Base-by-base conservation (phyloP, 2,888 invertebrate species). In the Drosophila hamatofila region DNA sequence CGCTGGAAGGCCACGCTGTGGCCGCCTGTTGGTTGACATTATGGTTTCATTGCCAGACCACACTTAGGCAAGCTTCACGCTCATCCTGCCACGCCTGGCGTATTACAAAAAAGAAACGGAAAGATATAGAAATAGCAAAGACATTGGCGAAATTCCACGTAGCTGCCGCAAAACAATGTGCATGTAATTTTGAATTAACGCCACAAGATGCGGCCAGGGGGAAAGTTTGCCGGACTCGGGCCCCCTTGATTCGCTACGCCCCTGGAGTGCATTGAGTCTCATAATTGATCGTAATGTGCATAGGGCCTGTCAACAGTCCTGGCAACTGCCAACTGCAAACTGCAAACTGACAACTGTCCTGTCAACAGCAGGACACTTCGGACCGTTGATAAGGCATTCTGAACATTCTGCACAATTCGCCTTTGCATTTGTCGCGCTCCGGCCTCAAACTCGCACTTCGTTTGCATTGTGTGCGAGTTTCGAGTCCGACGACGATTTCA, bases 271-370 rank as follows among this genome's bases (percentile, higher is more conserved):
- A 90, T 91, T 91, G 81, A 90, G 89, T 74, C 86, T 90, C 89
- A 92, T 92, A 87, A 92, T 92, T 90, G 91, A 80, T 84, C 90
- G 90, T 92, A 91, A 92, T 92, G 88, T 88, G 82, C 80, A 78
- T 78, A 79, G 63, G 49, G 74, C 83, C 83, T 81, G 83, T 64
- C 82, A 80, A 78, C 79, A 74, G 85, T 56, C 68, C 65, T 46
- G 49, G 54, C 33, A 35, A 23, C 35, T 23, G 35, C 16, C 51
- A 52, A 52, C 51, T 21, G 46, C 16, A 37, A 33, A 33, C 33
- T 33, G 33, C 2, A 33, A 46, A 27, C 35, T 51, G 51, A 21
- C 51, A 52, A 52, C 51, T 52, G 51, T 33, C 35, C 76, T 69
- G 84, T 84, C 87, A 86, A 83, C 87, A 86, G 84, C 85, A 83